Evolutionary conservation across 2,888 invertebrate species (phyloP), one percentile per base, ranked within the genome.

Genomic region (Antheraea yamamai): DNA sequence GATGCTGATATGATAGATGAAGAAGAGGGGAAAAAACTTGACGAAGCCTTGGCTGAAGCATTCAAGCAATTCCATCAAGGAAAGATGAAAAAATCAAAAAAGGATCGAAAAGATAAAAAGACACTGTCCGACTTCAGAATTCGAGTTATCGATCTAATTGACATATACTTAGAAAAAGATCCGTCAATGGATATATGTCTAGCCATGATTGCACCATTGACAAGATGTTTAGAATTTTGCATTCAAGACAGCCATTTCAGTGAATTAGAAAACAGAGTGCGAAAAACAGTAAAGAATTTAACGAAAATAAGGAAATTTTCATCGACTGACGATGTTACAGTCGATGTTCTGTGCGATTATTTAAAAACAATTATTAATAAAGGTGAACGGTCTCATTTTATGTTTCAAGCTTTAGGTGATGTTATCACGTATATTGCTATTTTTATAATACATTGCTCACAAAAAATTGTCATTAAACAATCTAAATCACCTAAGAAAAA

Each of bases 1-100:
- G 97, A 97, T 85, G 95, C 97, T 2, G 97, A 97, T 84, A 96
- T 97, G 83, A 96, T 98, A 83, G 96, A 96, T 79, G 97, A 98
- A 82, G 96, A 96, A 78, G 97, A 97, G 87, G 98, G 97, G 18
- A 96, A 96, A 77, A 95, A 96, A 84, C 88, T 97, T 1, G 97
- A 98, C 82, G 95, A 96, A 79, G 97, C 97, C 0, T 89, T 98
- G 76, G 96, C 97, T 0, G 96, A 96, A 75, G 98, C 97, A 0
- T 98, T 98, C 85, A 96, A 95, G 86, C 96, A 96, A 82, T 95
- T 96, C 82, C 93, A 94, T 78, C 95, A 95, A 76, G 95, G 95
- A 10, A 94, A 95, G 83, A 91, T 87, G 66, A 95, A 95, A 79
- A 95, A 95, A 81, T 87, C 92, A 0, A 96, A 96, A 84, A 95